These are phyloP conservation scores for Lucifuga dentata DNA, from an alignment of 2,113 vertebrate genomes.

Conservation along the genomic window DNA sequence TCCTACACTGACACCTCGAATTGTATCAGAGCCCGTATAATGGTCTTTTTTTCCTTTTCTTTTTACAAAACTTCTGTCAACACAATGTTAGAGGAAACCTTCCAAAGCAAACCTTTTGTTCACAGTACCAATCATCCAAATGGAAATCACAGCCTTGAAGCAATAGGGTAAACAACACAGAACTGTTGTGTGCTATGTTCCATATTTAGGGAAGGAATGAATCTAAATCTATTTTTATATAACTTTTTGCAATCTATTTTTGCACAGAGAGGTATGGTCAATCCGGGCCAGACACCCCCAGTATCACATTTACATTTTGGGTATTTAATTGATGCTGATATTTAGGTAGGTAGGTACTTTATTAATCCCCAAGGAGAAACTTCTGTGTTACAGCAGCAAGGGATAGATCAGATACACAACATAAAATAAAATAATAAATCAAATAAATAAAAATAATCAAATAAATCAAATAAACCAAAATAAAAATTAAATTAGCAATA, in stretches of 20 bases:
- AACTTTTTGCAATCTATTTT: not conserved
- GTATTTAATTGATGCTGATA: not conserved
- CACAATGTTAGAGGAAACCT: slow-evolving; percentile 24
- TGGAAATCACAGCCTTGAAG: slow-evolving; percentile 56
- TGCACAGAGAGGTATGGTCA: slow-evolving; percentile 6
- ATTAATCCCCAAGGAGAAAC: too few relatives aligned
- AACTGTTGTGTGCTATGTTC: slow-evolving; percentile 9
- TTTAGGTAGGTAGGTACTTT: too few relatives aligned
- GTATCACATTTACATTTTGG: slow-evolving; percentile 5
- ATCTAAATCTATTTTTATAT: slow-evolving; percentile 25
- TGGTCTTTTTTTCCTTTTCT: slow-evolving; percentile 10
- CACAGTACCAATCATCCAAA: slow-evolving; percentile 44
- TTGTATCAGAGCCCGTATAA: slow-evolving; percentile 39
- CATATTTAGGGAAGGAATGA: slow-evolving; percentile 27
- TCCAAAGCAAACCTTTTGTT: slow-evolving; percentile 30
- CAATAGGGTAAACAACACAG: slow-evolving; percentile 50
- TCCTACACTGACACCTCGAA: slow-evolving; percentile 42
- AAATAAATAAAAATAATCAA: too few relatives aligned
- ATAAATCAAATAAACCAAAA: too few relatives aligned
- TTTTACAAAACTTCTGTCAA: slow-evolving; percentile 49
- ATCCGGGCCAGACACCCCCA: slow-evolving; percentile 21
- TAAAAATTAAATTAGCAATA: too few relatives aligned
- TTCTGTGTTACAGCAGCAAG: too few relatives aligned
- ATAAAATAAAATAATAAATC: too few relatives aligned
- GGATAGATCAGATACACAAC: too few relatives aligned